Evolutionary conservation across 2,113 vertebrate species (phyloP), one percentile per base, ranked within the genome.

Genomic region (Eleginops maclovinus): DNA sequence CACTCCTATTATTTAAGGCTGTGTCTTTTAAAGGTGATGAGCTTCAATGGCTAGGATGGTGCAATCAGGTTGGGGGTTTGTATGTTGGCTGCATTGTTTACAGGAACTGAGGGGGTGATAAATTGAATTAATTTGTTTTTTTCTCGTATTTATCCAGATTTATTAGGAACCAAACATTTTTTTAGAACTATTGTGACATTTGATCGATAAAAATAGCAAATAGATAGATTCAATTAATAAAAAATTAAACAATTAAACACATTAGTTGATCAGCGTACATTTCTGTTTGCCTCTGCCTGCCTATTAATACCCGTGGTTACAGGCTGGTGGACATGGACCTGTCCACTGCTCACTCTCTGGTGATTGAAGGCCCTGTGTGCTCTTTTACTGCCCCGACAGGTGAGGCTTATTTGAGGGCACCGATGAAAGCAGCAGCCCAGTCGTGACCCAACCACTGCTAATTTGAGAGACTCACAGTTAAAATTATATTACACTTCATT

Each of bases 301-400:
- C 87, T 92, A 92, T 90, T 79, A 88, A 88, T 88, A 92, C 21
- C 46, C 75, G 22, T 50, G 41, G 47, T 46, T 54, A 51, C 70
- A 64, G 44, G 36, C 63, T 31, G n/a, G 65, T 14, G 73, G 64
- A 81, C 76, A 63, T 60, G 3, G 44, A 71, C 79, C 72, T 78
- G 88, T 90, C 82, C 66, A 22, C 62, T 62, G 78, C 74, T 77
- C 70, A 9, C 81, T 65, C 3, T 41, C 41, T 16, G 11, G 21
- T 87, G 87, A 91, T 91, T 90, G 83, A 93, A 86, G 82, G 69
- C 51, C 69, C 69, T 16, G 61, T 15, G 2, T 88, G 80, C 64
- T 86, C 76, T 89, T 93, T 93, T 83, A 91, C 71, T 72, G 75
- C 65, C 82, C 81, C 43, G 77, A 90, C 91, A 93, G 91, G 90